These are phyloP conservation scores for Dreissena polymorpha DNA, from an alignment of 1,140 invertebrate genomes.

Conservation along the genomic window DNA sequence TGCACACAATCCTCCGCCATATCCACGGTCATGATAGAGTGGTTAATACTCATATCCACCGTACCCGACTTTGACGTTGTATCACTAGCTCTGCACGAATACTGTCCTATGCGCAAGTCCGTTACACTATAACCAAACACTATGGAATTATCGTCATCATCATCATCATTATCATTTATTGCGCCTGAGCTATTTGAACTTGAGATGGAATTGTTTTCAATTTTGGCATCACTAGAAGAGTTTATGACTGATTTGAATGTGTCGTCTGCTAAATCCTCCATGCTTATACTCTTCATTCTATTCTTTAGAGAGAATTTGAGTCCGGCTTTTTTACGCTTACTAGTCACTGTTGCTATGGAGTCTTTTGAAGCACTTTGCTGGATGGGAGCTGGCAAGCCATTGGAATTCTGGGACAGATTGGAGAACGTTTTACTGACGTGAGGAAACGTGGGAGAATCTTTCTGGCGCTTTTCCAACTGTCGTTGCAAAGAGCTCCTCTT, in stretches of 20 bases:
- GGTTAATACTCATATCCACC: conserved; percentile 24
- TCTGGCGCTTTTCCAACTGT: conserved; percentile 22
- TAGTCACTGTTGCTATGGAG: background rate
- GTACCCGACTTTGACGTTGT: conserved; percentile 13
- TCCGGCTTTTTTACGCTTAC: conserved; percentile 12
- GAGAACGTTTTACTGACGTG: conserved; percentile 26
- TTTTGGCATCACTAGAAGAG: background rate
- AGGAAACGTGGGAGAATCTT: background rate
- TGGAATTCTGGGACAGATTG: background rate
- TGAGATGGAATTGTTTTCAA: conserved; percentile 16
- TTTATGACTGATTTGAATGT: conserved; percentile 52
- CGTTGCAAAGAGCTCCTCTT: conserved; percentile 58
- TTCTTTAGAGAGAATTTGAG: background rate
- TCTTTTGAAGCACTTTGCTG: conserved; percentile 32
- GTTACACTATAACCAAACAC: conserved; percentile 36
- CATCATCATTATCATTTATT: conserved; percentile 11
- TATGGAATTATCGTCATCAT: conserved; percentile 48
- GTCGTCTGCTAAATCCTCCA: conserved; percentile 62
- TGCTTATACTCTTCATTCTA: conserved; percentile 52
- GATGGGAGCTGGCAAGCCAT: conserved; percentile 16
- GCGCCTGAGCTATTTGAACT: conserved; percentile 29
- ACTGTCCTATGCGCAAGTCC: conserved; percentile 12
- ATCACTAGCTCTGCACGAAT: background rate
- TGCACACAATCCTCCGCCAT: conserved; percentile 49
- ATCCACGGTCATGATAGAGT: conserved; percentile 30